A percentile compares a stretch with the other conserved stretches of the same genome.
Evolutionary conservation across 30 jellyfish, hydroid and myxozoan genomes (phyloP).

Genomic region (Cassiopea andromeda): DNA sequence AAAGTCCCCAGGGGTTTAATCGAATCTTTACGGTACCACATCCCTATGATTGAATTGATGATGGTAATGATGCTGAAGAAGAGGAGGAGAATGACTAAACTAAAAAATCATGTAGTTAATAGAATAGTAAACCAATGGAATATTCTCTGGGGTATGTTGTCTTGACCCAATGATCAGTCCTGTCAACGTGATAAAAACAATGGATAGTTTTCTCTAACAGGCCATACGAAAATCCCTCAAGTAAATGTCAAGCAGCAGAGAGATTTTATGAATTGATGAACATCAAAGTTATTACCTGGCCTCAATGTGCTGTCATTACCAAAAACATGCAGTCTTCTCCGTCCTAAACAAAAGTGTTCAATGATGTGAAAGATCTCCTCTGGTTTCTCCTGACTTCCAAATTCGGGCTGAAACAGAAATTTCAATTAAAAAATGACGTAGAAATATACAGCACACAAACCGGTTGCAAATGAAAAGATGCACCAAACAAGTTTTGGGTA

Average conservation of each 20-base stretch:
- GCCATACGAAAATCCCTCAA: no score
- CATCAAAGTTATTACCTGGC: slow-evolving; percentile 79
- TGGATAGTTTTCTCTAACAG: no score
- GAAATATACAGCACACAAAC: background rate
- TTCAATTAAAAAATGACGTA: background rate
- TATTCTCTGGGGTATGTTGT: no score
- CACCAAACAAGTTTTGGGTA: background rate
- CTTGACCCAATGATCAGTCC: no score
- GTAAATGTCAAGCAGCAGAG: background rate
- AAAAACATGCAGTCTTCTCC: slow-evolving; percentile 95
- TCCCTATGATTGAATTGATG: background rate
- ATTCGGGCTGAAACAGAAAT: slow-evolving; percentile 64
- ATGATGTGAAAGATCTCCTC: slow-evolving; percentile 93
- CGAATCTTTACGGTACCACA: no score
- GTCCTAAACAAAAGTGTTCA: slow-evolving; percentile 97
- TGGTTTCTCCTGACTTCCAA: slow-evolving; percentile 95
- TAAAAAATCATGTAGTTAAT: background rate
- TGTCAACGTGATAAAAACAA: no score
- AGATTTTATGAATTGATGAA: background rate
- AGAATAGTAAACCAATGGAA: no score
- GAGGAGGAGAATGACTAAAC: background rate
- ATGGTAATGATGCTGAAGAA: background rate
- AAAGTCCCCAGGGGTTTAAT: no score
- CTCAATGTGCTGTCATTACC: slow-evolving; percentile 97
- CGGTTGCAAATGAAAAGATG: background rate